Evolutionary conservation across 2,888 invertebrate genomes (phyloP), one percentile per base, ranked within the genome.

Genomic region (Dorcus parallelipipedus): DNA sequence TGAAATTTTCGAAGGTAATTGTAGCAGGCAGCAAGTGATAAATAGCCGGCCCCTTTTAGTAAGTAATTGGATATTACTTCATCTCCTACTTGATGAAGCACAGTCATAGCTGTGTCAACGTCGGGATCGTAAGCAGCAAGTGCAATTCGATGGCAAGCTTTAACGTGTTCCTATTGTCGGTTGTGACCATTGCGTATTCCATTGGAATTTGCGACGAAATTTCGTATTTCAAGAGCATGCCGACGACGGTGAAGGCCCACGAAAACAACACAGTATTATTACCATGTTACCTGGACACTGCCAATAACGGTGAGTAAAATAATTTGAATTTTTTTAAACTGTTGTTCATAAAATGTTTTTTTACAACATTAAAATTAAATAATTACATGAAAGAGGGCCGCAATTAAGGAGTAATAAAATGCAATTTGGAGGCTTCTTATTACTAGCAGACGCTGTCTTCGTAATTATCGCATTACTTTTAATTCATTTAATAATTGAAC

Each of bases 181-280:
- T 42, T 42, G 42, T 42, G 10, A 7, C 14, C 17, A 17, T 42
- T 42, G 10, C 14, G 6, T 14, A 10, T 42, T 42, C 42, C 42
- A 14, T 6, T 33, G 26, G 26, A 17, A 10, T 17, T 47, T 39
- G 38, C 20, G 42, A 47, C 26, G 23, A 53, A 43, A 23, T 23
- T 45, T 38, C 41, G 17, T 66, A 82, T 47, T 89, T 90, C 71
- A 84, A 82, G 74, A 89, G 88, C 78, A 81, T 86, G 1, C 88
- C 90, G 0, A 89, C 89, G 3, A 86, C 86, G 3, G 87, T 91
- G 47, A 90, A 89, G 76, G 86, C 87, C 3, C 86, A 84, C 63
- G 89, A 90, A 74, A 91, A 91, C 69, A 88, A 90, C 64, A 88
- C 89, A 0, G 90, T 92, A 0, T 72, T 90, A 23, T 77, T 93